A percentile compares a stretch with the other conserved stretches of the same genome.
Evolutionary conservation across 2,888 invertebrate species (phyloP).

Genomic region (Torymus tubicola): DNA sequence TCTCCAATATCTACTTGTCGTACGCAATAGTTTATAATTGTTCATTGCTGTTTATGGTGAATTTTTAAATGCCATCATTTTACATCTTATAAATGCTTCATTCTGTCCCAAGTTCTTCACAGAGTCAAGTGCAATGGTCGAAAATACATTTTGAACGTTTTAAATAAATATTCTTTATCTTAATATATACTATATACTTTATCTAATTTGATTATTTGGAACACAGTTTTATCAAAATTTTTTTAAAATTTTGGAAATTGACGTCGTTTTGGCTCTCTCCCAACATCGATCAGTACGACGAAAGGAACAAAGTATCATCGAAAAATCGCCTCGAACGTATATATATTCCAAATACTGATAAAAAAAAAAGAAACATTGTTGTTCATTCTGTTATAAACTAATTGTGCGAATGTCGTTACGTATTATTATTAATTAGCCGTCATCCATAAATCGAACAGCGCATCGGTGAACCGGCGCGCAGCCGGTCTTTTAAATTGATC

Average conservation of each 20-base stretch:
- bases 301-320: background rate
- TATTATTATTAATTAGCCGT: too few relatives aligned
- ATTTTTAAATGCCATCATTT: constrained; percentile 41
- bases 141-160: constrained; percentile 6
- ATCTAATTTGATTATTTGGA: background rate
- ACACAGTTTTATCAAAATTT: too few relatives aligned
- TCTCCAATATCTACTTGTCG: constrained; percentile 58
- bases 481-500: too few relatives aligned
- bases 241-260: too few relatives aligned
- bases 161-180: constrained; percentile 22
- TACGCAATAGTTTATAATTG: constrained; percentile 48
- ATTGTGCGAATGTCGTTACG: background rate
- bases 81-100: constrained; percentile 24
- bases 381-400: constrained; percentile 20
- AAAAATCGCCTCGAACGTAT: background rate
- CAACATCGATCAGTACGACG: background rate
- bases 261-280: too few relatives aligned
- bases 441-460: background rate
- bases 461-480: too few relatives aligned
- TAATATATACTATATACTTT: constrained; percentile 16
- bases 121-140: background rate
- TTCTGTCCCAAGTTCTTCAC: background rate
- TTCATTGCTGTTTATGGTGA: background rate
- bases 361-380: constrained; percentile 1
- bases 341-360: constrained; percentile 8